Conservation (phyloP, 2,888 invertebrate genomes). For the Automeris io region DNA sequence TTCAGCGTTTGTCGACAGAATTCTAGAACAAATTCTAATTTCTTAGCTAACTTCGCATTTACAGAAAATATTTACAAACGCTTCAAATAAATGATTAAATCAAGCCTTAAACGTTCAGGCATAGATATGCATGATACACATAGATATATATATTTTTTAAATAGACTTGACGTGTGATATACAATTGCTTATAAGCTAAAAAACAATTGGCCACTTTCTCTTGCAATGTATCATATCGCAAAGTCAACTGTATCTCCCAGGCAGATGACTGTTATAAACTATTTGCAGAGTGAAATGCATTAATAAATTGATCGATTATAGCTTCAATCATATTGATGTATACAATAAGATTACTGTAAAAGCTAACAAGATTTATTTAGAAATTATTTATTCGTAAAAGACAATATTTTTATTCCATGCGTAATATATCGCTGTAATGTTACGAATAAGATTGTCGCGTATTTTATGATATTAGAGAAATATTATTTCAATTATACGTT, state of each 20-base stretch:
- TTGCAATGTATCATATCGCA: constrained; percentile 20
- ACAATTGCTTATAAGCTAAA: constrained; percentile 30
- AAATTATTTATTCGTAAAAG: too few species aligned
- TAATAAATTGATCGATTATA: constrained; percentile 8
- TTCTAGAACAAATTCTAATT: too few species aligned
- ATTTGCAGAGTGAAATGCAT: constrained; percentile 6
- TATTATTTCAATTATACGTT: constrained; percentile 27
- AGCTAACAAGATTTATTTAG: constrained; percentile 2
- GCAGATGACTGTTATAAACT: constrained; percentile 6
- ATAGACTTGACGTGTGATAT: constrained; percentile 22
- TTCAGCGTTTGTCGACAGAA: too few species aligned
- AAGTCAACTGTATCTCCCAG: constrained; percentile 19
- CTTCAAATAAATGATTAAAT: too few species aligned
- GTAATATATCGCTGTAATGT: background rate
- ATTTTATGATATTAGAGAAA: too few species aligned
- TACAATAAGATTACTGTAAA: background rate
- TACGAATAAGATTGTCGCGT: constrained; percentile 3
- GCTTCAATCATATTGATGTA: constrained; percentile 2
- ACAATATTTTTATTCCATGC: background rate
- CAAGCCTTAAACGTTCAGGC: too few species aligned
- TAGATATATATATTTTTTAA: background rate
- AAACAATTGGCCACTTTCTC: constrained; percentile 55
- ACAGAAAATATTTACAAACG: too few species aligned
- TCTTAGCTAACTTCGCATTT: too few species aligned
- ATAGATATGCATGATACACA: background rate